phyloP scores from a whole-genome alignment of 1,140 invertebrate species.

The Centruroides sculpturatus region DNA sequence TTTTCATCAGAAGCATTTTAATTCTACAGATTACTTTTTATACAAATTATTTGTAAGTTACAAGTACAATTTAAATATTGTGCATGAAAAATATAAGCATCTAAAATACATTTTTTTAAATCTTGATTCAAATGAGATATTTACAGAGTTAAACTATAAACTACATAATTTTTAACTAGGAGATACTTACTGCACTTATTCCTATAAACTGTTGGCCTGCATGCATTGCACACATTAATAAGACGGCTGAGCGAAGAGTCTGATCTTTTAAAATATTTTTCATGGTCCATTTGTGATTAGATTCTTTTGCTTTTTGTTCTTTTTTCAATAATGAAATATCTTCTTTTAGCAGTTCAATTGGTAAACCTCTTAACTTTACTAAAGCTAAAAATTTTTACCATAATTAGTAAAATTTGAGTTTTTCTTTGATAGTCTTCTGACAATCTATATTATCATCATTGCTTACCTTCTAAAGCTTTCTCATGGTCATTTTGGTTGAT shows the following conservation, averaged over 20 bases:
- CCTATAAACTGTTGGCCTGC: slow-evolving; percentile 69
- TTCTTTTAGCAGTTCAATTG: slow-evolving; percentile 28
- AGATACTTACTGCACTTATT: slow-evolving; percentile 59
- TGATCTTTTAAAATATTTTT: slow-evolving; percentile 2
- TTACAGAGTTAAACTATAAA: neutral
- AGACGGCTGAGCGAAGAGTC: slow-evolving; percentile 44
- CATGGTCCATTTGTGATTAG: slow-evolving; percentile 4
- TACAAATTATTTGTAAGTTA: no score
- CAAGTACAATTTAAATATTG: no score
- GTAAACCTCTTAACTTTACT: slow-evolving; percentile 10
- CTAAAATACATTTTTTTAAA: no score
- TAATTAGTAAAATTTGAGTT: no score
- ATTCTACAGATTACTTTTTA: no score
- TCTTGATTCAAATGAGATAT: no score
- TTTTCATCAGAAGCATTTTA: no score
- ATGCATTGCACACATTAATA: slow-evolving; percentile 57
- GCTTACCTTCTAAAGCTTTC: slow-evolving; percentile 43
- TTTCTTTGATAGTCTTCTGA: no score
- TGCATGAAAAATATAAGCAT: no score
- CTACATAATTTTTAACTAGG: neutral
- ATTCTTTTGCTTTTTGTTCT: slow-evolving; percentile 5
- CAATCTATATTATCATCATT: slow-evolving; percentile 28
- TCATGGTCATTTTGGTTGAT: slow-evolving; percentile 46
- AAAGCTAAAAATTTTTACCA: no score
- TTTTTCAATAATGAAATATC: slow-evolving; percentile 27